These are phyloP conservation scores for Lepilemur ruficaudatus DNA, from an alignment of 2,797 vertebrate genomes.

Conservation along the genomic window DNA sequence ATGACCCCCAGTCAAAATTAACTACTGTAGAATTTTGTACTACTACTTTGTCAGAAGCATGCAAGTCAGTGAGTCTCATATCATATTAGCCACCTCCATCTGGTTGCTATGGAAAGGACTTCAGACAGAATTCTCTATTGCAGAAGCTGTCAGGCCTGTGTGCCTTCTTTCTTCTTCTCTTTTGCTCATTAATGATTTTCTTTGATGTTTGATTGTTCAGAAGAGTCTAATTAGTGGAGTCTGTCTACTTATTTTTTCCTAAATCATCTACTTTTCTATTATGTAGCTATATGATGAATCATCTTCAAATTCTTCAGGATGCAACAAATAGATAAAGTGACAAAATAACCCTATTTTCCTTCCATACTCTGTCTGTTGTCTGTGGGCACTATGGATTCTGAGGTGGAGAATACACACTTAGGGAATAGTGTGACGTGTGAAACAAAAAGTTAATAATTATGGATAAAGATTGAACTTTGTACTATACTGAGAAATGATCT, in stretches of 20 bases:
- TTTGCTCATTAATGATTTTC: conserved; percentile 37
- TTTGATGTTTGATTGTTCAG: conserved; percentile 43
- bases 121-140: conserved; percentile 59
- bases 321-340: neutral
- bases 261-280: neutral
- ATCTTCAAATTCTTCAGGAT: neutral
- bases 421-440: neutral
- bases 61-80: neutral
- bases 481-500: neutral
- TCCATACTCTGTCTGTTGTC: neutral
- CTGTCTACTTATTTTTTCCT: neutral
- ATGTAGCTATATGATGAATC: neutral
- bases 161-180: conserved; percentile 23
- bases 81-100: neutral
- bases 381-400: neutral
- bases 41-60: neutral
- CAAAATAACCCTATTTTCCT: neutral
- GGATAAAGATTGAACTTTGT: neutral
- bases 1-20: neutral
- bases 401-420: neutral
- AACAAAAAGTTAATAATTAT: neutral
- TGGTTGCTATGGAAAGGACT: conserved; percentile 30
- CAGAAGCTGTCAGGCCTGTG: neutral
- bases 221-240: conserved; percentile 33
- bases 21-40: neutral